phyloP scores from a whole-genome alignment of 1,140 invertebrate species.

The Cydia amplana region DNA sequence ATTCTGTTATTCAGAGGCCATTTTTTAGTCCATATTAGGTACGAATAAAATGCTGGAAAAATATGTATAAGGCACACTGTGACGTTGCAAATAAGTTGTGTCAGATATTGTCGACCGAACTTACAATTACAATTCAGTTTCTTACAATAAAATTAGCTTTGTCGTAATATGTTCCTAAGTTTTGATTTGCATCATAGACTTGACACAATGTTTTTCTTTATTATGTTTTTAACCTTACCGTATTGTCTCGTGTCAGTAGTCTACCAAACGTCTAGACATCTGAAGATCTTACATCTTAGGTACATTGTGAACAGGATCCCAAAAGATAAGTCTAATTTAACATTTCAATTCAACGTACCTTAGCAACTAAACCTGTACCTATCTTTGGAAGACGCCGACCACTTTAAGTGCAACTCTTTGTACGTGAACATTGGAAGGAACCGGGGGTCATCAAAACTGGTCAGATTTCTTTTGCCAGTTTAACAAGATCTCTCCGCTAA shows the following conservation, averaged over 20 bases:
- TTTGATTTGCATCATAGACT: no score
- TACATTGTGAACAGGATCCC: constrained; percentile 4
- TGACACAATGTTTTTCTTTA: no score
- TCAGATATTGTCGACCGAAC: no score
- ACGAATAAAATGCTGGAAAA: no score
- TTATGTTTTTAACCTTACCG: neutral
- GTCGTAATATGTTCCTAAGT: no score
- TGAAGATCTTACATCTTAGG: neutral
- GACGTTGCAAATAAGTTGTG: no score
- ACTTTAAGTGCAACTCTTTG: neutral
- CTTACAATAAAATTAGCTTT: no score
- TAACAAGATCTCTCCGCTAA: neutral
- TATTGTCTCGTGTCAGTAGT: neutral
- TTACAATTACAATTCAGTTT: no score
- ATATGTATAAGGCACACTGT: no score
- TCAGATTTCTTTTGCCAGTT: neutral
- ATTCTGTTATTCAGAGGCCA: neutral
- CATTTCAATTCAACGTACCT: constrained; percentile 1
- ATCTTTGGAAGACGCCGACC: neutral
- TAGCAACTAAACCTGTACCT: neutral
- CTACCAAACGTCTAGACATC: constrained; percentile 14
- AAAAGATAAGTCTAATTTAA: constrained; percentile 9
- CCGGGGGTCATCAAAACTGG: neutral
- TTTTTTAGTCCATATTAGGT: no score
- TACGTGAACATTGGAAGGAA: neutral